Evolutionary conservation across 2,888 invertebrate species (phyloP).

Genomic region (Coelopa pilipes): DNA sequence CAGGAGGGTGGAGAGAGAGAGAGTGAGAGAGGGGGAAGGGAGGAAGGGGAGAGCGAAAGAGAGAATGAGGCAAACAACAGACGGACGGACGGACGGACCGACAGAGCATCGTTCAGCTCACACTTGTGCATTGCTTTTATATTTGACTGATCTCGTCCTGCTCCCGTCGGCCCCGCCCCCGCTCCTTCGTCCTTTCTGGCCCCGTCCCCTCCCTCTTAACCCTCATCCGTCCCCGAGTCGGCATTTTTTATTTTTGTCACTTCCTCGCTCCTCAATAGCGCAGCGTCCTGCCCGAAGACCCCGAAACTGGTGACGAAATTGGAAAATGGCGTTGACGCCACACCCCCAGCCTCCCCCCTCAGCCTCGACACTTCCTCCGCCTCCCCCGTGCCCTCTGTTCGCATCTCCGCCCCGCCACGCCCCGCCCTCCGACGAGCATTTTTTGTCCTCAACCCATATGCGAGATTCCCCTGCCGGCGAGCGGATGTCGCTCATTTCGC

Average conservation of each 20-base stretch:
- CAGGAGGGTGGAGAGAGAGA: no score
- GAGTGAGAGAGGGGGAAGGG: no score
- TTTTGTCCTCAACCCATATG: constrained; percentile 17
- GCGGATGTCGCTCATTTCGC: constrained; percentile 1
- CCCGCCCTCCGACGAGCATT: neutral
- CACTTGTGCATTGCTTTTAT: no score
- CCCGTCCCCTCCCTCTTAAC: neutral
- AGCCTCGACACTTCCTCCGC: no score
- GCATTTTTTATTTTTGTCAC: neutral
- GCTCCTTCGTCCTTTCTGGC: neutral
- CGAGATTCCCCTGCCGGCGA: constrained; percentile 1
- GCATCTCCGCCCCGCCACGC: neutral
- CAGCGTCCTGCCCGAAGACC: constrained; percentile 24
- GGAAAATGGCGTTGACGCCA: constrained; percentile 45
- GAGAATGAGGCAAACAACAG: no score
- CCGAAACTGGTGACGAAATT: constrained; percentile 45
- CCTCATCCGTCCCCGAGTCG: no score
- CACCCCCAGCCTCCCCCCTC: no score
- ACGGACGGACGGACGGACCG: no score
- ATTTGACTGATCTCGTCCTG: neutral
- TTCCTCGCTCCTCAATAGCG: no score
- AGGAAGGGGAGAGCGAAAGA: no score
- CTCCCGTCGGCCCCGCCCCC: neutral
- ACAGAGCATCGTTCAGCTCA: no score
- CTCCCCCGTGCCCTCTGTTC: neutral